phyloP scores from a whole-genome alignment of 1,140 invertebrate species.

The Nautilus pompilius region DNA sequence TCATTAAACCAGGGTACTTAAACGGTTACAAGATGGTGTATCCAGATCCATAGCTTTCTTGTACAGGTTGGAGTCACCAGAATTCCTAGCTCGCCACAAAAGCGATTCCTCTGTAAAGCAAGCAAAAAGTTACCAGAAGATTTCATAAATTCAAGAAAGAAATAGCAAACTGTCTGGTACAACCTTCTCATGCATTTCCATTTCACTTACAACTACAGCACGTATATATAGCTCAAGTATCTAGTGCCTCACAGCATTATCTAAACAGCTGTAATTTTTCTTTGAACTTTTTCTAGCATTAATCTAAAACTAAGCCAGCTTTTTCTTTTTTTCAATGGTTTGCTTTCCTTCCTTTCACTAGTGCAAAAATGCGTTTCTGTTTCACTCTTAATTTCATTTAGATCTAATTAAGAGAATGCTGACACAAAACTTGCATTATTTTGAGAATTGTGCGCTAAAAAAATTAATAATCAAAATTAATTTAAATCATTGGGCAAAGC shows the following conservation, averaged over 20 bases:
- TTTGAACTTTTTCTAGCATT: no score
- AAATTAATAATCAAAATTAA: no score
- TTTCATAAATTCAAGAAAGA: background rate
- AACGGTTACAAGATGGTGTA: constrained; percentile 83
- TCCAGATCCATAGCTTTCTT: constrained; percentile 77
- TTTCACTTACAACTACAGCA: background rate
- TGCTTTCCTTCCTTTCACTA: no score
- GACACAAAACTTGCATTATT: no score
- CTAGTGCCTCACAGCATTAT: background rate
- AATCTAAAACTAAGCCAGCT: no score
- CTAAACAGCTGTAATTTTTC: background rate
- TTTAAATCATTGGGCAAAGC: no score
- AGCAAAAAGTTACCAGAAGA: constrained; percentile 11
- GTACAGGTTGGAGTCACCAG: constrained; percentile 72
- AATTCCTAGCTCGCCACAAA: constrained; percentile 82
- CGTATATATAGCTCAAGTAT: background rate
- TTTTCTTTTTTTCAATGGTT: no score
- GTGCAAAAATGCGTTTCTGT: no score
- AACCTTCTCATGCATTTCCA: background rate
- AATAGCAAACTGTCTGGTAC: background rate
- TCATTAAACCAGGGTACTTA: constrained; percentile 57
- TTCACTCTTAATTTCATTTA: no score
- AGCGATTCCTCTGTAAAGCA: constrained; percentile 73
- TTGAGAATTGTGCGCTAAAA: no score
- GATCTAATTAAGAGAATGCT: no score